phyloP scores from a whole-genome alignment of 2,888 invertebrate species.

The Folsomia manolachei region DNA sequence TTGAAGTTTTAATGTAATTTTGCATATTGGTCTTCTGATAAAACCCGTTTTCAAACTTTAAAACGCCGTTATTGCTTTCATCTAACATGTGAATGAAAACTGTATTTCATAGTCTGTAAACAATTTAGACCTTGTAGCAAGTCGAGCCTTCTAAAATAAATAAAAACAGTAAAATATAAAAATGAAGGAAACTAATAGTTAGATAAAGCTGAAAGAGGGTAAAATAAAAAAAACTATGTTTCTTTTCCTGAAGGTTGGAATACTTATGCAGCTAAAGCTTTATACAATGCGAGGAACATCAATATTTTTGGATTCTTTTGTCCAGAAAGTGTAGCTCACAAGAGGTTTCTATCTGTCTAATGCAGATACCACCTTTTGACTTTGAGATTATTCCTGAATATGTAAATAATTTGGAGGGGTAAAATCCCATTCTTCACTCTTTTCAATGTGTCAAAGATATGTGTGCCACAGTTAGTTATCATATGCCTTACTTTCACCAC shows the following conservation, averaged over 20 bases:
- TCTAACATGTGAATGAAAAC: too few relatives aligned
- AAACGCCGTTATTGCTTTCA: too few relatives aligned
- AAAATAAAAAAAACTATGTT: neutral
- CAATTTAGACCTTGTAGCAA: neutral
- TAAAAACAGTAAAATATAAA: too few relatives aligned
- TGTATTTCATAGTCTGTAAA: too few relatives aligned
- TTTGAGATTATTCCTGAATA: neutral
- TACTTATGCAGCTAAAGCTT: neutral
- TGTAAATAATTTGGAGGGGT: conserved; percentile 10
- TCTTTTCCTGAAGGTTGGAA: neutral
- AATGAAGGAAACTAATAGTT: neutral
- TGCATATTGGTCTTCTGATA: too few relatives aligned
- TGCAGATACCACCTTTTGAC: conserved; percentile 4
- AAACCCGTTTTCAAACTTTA: too few relatives aligned
- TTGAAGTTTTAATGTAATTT: too few relatives aligned
- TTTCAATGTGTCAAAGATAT: neutral
- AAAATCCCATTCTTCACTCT: neutral
- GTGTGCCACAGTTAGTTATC: too few relatives aligned
- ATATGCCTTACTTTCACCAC: too few relatives aligned
- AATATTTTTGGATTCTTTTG: neutral
- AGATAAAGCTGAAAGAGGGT: neutral
- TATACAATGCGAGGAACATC: neutral
- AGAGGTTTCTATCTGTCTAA: neutral
- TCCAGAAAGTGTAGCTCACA: neutral
- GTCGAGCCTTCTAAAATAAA: too few relatives aligned